phyloP scores from a whole-genome alignment of 1,140 invertebrate genomes.

The Diorhabda elongata region DNA sequence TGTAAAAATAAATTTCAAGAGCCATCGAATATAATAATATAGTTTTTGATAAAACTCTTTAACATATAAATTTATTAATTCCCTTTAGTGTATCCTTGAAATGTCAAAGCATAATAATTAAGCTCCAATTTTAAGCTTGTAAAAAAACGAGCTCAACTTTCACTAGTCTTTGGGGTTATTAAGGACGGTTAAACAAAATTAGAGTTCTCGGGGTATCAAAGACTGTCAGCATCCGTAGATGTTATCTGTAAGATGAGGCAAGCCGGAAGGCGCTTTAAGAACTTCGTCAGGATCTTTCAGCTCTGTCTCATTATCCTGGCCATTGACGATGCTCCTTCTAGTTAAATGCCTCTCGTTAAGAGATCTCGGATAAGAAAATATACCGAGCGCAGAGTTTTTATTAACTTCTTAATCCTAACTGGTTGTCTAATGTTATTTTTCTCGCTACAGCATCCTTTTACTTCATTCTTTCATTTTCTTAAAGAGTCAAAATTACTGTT shows the following conservation, averaged over 20 bases:
- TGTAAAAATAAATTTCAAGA: no score
- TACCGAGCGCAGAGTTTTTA: constrained; percentile 25
- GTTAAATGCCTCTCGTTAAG: constrained; percentile 30
- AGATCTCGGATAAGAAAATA: constrained; percentile 30
- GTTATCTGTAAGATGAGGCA: constrained; percentile 29
- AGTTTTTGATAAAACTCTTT: no score
- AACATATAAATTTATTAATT: no score
- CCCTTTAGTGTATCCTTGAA: no score
- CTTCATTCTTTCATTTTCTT: not conserved
- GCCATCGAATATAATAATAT: no score
- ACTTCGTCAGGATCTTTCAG: constrained; percentile 30
- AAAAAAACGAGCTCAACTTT: not conserved
- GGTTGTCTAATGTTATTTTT: constrained; percentile 14
- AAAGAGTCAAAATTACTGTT: no score
- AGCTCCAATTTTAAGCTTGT: not conserved
- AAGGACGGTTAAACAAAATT: constrained; percentile 25
- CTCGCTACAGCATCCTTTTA: constrained; percentile 3
- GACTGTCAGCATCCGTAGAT: constrained; percentile 24
- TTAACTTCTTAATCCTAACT: constrained; percentile 24
- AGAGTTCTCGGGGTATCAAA: constrained; percentile 18
- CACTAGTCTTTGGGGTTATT: constrained; percentile 10
- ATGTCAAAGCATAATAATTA: not conserved
- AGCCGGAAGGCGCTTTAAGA: constrained; percentile 28
- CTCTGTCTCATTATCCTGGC: constrained; percentile 28
- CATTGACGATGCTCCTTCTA: constrained; percentile 28